Conservation (phyloP, 1,140 invertebrate species). For the Galleria mellonella region DNA sequence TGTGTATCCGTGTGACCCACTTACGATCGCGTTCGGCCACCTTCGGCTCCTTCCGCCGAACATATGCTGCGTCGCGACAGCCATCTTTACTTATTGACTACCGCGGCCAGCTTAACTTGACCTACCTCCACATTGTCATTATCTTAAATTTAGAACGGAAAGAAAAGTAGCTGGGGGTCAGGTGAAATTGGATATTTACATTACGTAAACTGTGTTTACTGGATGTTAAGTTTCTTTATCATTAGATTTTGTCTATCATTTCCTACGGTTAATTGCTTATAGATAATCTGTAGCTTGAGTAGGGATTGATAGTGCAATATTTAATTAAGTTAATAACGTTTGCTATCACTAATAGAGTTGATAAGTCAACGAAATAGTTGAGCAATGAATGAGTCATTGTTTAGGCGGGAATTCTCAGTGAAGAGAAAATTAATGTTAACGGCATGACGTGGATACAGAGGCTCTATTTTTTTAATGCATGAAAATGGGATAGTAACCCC, state of each 20-base stretch:
- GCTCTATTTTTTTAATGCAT: too few relatives aligned
- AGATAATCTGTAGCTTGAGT: too few relatives aligned
- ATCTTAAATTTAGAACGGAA: conserved; percentile 3
- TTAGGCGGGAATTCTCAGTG: conserved; percentile 10
- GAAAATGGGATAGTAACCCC: too few relatives aligned
- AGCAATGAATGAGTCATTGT: too few relatives aligned
- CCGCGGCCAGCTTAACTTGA: conserved; percentile 35
- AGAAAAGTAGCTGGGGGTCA: conserved; percentile 12
- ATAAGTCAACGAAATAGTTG: too few relatives aligned
- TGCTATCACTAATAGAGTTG: too few relatives aligned
- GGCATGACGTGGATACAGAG: not conserved
- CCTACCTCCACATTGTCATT: conserved; percentile 14
- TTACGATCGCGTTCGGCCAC: conserved; percentile 46
- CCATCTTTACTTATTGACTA: conserved; percentile 34
- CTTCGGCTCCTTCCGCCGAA: conserved; percentile 24
- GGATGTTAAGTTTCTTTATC: not conserved
- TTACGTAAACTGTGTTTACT: conserved; percentile 19
- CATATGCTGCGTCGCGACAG: conserved; percentile 37
- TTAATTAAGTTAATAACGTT: too few relatives aligned
- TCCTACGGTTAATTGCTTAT: too few relatives aligned
- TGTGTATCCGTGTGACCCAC: conserved; percentile 54
- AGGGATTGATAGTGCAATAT: too few relatives aligned
- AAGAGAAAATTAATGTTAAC: conserved; percentile 16
- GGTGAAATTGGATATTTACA: conserved; percentile 9
- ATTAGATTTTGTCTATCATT: too few relatives aligned